Evolutionary conservation across 64 coral and sea anemone genomes (phyloP), one percentile per base, ranked within the genome.

Genomic region (Porites lutea): DNA sequence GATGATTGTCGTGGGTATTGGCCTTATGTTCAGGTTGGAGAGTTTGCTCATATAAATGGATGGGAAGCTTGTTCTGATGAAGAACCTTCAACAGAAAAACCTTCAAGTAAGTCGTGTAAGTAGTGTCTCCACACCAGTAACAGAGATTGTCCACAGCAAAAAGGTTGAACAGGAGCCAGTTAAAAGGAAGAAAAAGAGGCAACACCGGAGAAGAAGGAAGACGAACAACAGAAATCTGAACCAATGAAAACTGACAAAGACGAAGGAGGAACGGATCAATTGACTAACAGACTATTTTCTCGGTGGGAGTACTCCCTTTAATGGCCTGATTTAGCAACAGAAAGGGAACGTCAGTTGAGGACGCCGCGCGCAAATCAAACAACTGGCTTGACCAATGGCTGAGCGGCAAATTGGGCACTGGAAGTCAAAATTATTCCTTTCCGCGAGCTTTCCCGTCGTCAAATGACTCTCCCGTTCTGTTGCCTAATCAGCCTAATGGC

Each of bases 11-110:
- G 19, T 8, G n/a, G n/a, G n/a, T 84, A 2, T 14, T 67, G 15
- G 20, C 6, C 13, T 52, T 22, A 13, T 79, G 1, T 8, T 51
- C 81, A 98, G 97, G 97, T 98, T 82, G 97, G 96, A 62, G 97
- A 98, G 59, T 98, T 96, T 70, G 92, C 95, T 49, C 91, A 92
- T 68, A 96, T 96, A 74, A 96, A 96, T 18, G 95, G 95, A 13
- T 96, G 95, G 95, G 95, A 96, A 65, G 76, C 55, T 61, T 68
- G 69, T 72, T 79, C 89, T 9, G 78, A 82, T 9, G 79, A 91
- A 72, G 63, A 82, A 4, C 50, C 3, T 15, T 19, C 64, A 67
- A 21, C 81, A 2, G 81, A 84, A 10, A 67, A 84, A 21, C 46
- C 88, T 57, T 89, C 91, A 13, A 96, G 95, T 58, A 93, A 90